A percentile compares a stretch with the other conserved stretches of the same genome.
phyloP scores from a whole-genome alignment of 1,140 invertebrate species.

The Camponotus floridanus region DNA sequence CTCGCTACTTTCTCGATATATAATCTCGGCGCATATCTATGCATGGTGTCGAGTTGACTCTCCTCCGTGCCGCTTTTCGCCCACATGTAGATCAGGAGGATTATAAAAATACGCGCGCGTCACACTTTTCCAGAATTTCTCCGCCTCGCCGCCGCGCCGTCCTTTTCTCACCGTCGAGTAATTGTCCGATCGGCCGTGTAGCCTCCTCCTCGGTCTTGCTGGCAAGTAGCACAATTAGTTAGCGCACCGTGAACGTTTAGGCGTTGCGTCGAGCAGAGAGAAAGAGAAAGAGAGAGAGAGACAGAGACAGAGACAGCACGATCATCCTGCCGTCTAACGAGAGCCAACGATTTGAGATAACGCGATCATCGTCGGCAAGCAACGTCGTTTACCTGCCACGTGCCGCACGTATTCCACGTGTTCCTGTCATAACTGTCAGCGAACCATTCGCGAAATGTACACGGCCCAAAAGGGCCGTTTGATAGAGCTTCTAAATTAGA shows the following conservation, averaged over 20 bases:
- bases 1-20: not conserved
- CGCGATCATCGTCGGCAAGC: slow-evolving; percentile 24
- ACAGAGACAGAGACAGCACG: not conserved
- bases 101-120: slow-evolving; percentile 60
- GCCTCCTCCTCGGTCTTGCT: slow-evolving; percentile 23
- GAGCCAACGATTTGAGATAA: slow-evolving; percentile 62
- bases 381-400: slow-evolving; percentile 25
- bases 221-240: slow-evolving; percentile 60
- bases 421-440: slow-evolving; percentile 10
- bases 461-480: not conserved
- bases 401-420: slow-evolving; percentile 22
- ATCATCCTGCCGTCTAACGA: not conserved
- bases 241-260: slow-evolving; percentile 56
- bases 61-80: slow-evolving; percentile 30
- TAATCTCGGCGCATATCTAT: not conserved
- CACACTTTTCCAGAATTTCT: slow-evolving; percentile 56
- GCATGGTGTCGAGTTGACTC: not conserved
- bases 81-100: slow-evolving; percentile 45
- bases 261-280: not conserved
- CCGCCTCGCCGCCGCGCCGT: not conserved
- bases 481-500: too few species aligned
- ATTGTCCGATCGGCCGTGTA: slow-evolving; percentile 60
- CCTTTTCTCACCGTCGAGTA: slow-evolving; percentile 48
- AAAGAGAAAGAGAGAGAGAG: too few species aligned
- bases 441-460: not conserved